Evolutionary conservation across 2,888 invertebrate species (phyloP).

Genomic region (Nowickia ferox): DNA sequence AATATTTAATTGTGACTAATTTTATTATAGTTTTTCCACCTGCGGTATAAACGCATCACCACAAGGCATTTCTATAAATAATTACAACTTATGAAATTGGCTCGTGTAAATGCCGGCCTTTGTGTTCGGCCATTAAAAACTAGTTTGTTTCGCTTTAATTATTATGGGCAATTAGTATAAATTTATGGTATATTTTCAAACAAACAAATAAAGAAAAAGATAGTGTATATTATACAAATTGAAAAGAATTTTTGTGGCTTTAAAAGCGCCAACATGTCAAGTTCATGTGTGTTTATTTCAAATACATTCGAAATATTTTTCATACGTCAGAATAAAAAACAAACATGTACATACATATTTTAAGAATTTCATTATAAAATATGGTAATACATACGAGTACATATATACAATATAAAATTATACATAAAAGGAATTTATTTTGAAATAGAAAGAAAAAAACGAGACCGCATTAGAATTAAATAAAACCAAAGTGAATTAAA

Average conservation of each 20-base stretch:
- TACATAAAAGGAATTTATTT: conserved; percentile 4
- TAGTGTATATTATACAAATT: neutral
- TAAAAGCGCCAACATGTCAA: conserved; percentile 32
- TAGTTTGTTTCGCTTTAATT: neutral
- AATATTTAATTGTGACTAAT: neutral
- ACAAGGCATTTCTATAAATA: neutral
- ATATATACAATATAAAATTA: neutral
- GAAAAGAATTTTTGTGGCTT: conserved; percentile 15
- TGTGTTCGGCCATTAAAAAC: neutral
- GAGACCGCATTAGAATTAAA: neutral
- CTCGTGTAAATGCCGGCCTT: neutral
- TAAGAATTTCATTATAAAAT: neutral
- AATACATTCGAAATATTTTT: neutral
- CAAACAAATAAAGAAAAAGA: neutral
- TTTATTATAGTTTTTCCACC: neutral
- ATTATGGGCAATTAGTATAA: conserved; percentile 36
- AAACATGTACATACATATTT: neutral
- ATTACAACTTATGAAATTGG: neutral
- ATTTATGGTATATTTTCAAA: conserved; percentile 4
- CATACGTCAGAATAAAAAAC: neutral
- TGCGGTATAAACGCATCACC: neutral
- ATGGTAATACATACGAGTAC: neutral
- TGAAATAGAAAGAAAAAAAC: neutral
- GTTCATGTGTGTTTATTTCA: conserved; percentile 44
- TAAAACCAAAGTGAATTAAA: neutral